Evolutionary conservation across 2,797 vertebrate genomes (phyloP).

Genomic region (Carcharodon carcharias): DNA sequence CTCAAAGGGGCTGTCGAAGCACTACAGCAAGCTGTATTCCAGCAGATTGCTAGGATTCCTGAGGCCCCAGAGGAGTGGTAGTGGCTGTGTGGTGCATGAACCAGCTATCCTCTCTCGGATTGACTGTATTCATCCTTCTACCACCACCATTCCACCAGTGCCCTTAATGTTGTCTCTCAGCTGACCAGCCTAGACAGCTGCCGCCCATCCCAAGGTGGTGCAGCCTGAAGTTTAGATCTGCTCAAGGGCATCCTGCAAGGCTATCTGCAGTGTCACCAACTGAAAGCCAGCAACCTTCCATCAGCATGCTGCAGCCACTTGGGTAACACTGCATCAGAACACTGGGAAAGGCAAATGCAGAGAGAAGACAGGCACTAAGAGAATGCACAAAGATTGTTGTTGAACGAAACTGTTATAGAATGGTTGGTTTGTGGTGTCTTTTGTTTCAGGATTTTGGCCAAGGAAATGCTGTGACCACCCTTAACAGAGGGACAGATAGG

Average conservation of each 20-base stretch:
- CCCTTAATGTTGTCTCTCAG: neutral
- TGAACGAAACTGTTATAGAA: neutral
- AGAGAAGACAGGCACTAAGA: neutral
- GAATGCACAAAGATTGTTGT: neutral
- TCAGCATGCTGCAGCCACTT: neutral
- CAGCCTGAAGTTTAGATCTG: neutral
- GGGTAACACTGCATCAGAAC: neutral
- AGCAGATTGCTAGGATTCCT: neutral
- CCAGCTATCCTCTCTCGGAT: neutral
- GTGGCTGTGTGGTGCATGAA: neutral
- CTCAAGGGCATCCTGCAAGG: neutral
- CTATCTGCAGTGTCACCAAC: neutral
- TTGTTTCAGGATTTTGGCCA: neutral
- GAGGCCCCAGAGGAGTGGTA: neutral
- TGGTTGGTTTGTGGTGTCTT: neutral
- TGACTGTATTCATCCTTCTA: neutral
- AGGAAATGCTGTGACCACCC: neutral
- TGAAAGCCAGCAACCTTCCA: neutral
- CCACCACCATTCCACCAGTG: neutral
- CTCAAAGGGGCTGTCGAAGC: neutral
- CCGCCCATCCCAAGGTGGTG: neutral
- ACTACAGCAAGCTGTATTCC: neutral
- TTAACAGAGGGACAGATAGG: neutral
- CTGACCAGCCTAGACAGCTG: neutral
- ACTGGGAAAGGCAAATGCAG: neutral